phyloP scores from a whole-genome alignment of 2,797 vertebrate species.

The Esox masquinongy region DNA sequence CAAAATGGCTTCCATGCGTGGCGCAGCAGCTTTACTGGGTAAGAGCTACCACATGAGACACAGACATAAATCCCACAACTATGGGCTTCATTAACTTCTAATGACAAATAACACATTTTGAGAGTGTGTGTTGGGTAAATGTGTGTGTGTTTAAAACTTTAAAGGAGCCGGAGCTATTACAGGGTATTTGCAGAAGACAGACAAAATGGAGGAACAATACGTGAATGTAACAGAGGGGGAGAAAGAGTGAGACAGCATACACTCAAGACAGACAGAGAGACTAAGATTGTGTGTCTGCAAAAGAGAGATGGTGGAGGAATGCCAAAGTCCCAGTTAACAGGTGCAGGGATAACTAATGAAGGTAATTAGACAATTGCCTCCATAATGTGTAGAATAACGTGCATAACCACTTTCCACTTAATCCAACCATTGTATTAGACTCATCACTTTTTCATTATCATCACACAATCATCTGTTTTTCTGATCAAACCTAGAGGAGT shows the following conservation, averaged over 20 bases:
- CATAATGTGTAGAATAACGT: slow-evolving; percentile 13
- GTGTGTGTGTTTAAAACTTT: not conserved
- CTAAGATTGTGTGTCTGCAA: not conserved
- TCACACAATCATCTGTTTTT: slow-evolving; percentile 25
- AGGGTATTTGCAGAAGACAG: not conserved
- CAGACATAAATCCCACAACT: slow-evolving; percentile 38
- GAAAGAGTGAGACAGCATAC: not conserved
- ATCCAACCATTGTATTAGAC: slow-evolving; percentile 63
- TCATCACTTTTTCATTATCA: slow-evolving; percentile 20
- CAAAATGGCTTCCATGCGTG: slow-evolving; percentile 71
- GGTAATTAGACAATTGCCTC: slow-evolving; percentile 66
- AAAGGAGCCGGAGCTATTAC: not conserved
- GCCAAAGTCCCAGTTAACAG: slow-evolving; percentile 86
- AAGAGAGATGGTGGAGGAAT: slow-evolving; percentile 61
- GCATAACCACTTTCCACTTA: slow-evolving; percentile 71
- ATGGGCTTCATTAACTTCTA: slow-evolving; percentile 57
- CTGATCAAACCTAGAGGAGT: slow-evolving; percentile 6
- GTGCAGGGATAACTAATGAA: slow-evolving; percentile 85
- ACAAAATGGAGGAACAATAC: not conserved
- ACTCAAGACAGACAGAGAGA: not conserved
- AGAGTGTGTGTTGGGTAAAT: not conserved
- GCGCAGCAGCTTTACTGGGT: slow-evolving; percentile 40
- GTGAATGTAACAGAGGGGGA: not conserved
- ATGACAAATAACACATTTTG: slow-evolving; percentile 41
- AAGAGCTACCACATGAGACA: slow-evolving; percentile 73